Evolutionary conservation across 2,888 invertebrate genomes (phyloP).

Genomic region (Orthonychiurus folsomi): DNA sequence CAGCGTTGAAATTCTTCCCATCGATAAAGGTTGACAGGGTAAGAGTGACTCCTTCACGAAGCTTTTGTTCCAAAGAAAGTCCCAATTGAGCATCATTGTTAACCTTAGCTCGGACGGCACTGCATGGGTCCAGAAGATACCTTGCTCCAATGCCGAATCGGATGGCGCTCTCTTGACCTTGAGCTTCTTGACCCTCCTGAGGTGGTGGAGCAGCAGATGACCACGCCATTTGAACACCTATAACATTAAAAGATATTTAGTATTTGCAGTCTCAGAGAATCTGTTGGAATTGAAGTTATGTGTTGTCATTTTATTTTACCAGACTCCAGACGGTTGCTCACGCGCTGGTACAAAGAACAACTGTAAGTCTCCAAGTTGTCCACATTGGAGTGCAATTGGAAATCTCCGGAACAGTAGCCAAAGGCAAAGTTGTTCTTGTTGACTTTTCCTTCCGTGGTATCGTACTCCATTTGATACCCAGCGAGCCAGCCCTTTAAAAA

Average conservation of each 20-base stretch:
- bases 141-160: slow-evolving; percentile 72
- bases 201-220: slow-evolving; percentile 88
- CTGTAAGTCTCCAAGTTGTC: slow-evolving; percentile 90
- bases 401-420: slow-evolving; percentile 82
- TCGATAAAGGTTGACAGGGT: slow-evolving; percentile 88
- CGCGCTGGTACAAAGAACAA: slow-evolving; percentile 87
- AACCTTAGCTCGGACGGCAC: slow-evolving; percentile 72
- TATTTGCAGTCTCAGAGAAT: too few species aligned
- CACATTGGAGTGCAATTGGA: slow-evolving; percentile 72
- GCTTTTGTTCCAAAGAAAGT: slow-evolving; percentile 84
- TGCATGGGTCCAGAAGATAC: slow-evolving; percentile 16
- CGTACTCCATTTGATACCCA: slow-evolving; percentile 77
- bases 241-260: not conserved
- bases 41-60: slow-evolving; percentile 81
- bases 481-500: slow-evolving; percentile 80
- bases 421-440: slow-evolving; percentile 89
- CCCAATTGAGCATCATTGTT: slow-evolving; percentile 92
- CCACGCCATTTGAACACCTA: slow-evolving; percentile 71
- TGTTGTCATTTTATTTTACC: too few species aligned
- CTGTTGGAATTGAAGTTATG: not conserved
- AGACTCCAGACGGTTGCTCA: slow-evolving; percentile 75
- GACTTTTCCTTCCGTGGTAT: slow-evolving; percentile 80
- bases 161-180: slow-evolving; percentile 71
- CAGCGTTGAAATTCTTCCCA: slow-evolving; percentile 94
- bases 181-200: too few species aligned